phyloP scores from a whole-genome alignment of 2,888 invertebrate species.

The Eristalis tenax region DNA sequence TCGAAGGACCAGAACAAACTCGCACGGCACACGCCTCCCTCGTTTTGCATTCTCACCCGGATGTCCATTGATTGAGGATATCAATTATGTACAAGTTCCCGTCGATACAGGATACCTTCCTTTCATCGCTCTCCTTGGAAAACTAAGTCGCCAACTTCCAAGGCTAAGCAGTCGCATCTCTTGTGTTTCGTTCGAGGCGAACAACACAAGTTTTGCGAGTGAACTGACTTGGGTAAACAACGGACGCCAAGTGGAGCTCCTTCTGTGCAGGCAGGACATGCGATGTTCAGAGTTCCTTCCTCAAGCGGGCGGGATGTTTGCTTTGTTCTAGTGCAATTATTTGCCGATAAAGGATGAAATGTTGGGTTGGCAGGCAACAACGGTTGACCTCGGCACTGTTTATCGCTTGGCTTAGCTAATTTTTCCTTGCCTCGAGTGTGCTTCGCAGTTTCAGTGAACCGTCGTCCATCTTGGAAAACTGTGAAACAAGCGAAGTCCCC shows the following conservation, averaged over 20 bases:
- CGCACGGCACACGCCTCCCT: neutral
- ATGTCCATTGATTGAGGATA: neutral
- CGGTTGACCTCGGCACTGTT: neutral
- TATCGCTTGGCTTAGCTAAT: neutral
- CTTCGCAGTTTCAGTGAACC: neutral
- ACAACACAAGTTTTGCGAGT: no score
- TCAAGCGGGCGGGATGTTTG: slow-evolving; percentile 58
- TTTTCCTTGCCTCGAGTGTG: neutral
- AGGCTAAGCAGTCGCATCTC: neutral
- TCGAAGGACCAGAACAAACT: neutral
- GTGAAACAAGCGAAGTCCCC: neutral
- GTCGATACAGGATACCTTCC: neutral
- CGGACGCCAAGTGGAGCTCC: neutral
- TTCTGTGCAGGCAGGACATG: neutral
- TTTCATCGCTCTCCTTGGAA: neutral
- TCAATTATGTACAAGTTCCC: neutral
- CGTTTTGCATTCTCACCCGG: neutral
- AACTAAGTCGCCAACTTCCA: neutral
- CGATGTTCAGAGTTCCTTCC: neutral
- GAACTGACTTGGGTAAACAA: neutral
- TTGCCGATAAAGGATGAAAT: neutral
- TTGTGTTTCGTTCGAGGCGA: neutral
- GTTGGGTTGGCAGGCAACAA: no score
- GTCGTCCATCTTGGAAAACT: neutral
- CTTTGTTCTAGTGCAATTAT: slow-evolving; percentile 45